These are phyloP conservation scores for Allygus modestus DNA, from an alignment of 2,888 invertebrate species.

Conservation along the genomic window DNA sequence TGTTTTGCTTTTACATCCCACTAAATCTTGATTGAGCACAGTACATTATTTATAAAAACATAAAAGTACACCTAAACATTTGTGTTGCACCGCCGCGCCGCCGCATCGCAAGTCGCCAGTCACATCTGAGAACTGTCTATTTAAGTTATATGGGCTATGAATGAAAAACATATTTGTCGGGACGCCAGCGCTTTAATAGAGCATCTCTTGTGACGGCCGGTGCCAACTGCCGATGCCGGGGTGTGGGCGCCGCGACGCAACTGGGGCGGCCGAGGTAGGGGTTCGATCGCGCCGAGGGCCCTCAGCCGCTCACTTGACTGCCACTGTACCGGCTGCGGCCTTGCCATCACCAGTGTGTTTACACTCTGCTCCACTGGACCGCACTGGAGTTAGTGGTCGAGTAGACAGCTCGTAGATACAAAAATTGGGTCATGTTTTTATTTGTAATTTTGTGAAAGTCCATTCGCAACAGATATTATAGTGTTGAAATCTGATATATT, in stretches of 20 bases:
- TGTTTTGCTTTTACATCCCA: too few relatives aligned
- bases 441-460: too few relatives aligned
- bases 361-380: neutral
- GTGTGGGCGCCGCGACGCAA: neutral
- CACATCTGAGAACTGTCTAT: constrained; percentile 21
- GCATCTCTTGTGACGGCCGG: neutral
- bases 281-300: neutral
- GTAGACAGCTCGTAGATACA: too few relatives aligned
- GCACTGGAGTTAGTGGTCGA: too few relatives aligned
- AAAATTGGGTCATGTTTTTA: too few relatives aligned
- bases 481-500: too few relatives aligned
- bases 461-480: too few relatives aligned
- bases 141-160: constrained; percentile 37
- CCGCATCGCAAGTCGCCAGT: neutral
- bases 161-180: constrained; percentile 30
- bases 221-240: neutral
- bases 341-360: neutral
- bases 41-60: too few relatives aligned
- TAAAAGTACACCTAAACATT: too few relatives aligned
- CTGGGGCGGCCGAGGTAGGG: neutral
- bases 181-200: constrained; percentile 6
- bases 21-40: too few relatives aligned
- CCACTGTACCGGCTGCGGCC: neutral
- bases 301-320: constrained; percentile 1
- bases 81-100: neutral